Percentiles rank a stretch among this genome's conserved stretches.
Conservation (phyloP, 64 coral and sea anemone genomes). For the Trachythela sp. region DNA sequence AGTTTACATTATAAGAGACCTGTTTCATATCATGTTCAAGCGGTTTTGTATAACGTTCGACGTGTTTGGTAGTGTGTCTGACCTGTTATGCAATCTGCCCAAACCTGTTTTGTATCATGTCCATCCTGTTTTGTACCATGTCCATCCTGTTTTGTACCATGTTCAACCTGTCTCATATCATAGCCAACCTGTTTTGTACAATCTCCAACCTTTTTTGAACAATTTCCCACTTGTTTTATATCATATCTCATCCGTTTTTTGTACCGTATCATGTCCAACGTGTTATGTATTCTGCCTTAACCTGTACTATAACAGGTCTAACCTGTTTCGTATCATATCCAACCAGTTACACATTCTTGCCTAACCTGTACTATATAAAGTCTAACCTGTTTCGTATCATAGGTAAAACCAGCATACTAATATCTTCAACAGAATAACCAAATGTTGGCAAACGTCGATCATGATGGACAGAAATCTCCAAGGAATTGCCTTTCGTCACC, state of each 20-base stretch:
- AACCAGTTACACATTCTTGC: not conserved
- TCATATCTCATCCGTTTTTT: not conserved
- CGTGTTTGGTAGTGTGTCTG: too few species aligned
- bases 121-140: not conserved
- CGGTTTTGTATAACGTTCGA: too few species aligned
- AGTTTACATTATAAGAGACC: too few species aligned
- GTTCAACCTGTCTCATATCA: not conserved
- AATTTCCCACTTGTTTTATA: not conserved
- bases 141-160: not conserved
- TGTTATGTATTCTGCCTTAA: not conserved
- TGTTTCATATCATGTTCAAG: too few species aligned
- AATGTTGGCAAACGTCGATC: slow-evolving; percentile 75
- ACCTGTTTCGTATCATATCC: not conserved
- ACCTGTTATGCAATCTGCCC: too few species aligned
- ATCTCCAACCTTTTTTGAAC: not conserved
- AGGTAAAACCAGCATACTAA: slow-evolving; percentile 79
- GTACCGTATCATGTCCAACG: not conserved
- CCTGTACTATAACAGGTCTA: not conserved
- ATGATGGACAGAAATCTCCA: slow-evolving; percentile 41
- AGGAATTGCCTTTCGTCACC: slow-evolving; percentile 25
- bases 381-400: slow-evolving; percentile 66
- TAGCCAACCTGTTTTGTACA: not conserved
- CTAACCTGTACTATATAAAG: too few species aligned
- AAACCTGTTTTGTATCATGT: too few species aligned
- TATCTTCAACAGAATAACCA: slow-evolving; percentile 86